phyloP scores from a whole-genome alignment of 1,140 invertebrate genomes.

The Lasioglossum baleicum region DNA sequence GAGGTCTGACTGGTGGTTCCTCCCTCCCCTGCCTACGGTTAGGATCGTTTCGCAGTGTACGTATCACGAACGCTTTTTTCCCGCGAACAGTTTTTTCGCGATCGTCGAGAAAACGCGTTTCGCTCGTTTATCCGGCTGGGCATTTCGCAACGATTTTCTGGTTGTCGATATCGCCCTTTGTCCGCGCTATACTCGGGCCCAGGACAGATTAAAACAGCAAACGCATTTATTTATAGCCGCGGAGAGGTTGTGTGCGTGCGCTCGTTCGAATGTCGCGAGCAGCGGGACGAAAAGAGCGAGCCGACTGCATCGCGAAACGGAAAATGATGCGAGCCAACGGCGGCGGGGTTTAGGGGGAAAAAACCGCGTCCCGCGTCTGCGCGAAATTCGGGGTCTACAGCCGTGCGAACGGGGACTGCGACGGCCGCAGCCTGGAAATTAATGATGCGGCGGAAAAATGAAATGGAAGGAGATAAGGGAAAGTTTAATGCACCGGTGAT shows the following conservation, averaged over 20 bases:
- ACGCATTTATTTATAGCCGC: constrained; percentile 71
- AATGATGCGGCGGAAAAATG: too few relatives aligned
- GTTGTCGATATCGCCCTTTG: constrained; percentile 61
- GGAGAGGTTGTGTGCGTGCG: constrained; percentile 32
- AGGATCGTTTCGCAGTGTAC: background rate
- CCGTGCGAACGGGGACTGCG: too few relatives aligned
- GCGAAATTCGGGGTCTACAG: constrained; percentile 1
- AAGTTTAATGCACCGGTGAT: too few relatives aligned
- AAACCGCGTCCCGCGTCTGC: constrained; percentile 25
- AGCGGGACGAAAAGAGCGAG: constrained; percentile 10
- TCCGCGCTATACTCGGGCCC: constrained; percentile 49
- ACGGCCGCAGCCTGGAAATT: too few relatives aligned
- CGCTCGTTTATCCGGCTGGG: constrained; percentile 12
- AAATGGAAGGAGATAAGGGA: too few relatives aligned
- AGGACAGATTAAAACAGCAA: constrained; percentile 63
- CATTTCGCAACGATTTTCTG: constrained; percentile 56
- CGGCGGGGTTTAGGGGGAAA: background rate
- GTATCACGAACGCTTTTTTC: too few relatives aligned
- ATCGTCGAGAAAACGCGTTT: background rate
- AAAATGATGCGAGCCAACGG: constrained; percentile 56
- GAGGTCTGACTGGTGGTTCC: background rate
- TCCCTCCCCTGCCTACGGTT: background rate
- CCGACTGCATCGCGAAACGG: constrained; percentile 52
- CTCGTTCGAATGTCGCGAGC: background rate
- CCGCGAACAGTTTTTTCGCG: background rate